These are phyloP conservation scores for Drosophila neotestacea DNA, from an alignment of 2,888 invertebrate genomes.

Conservation along the genomic window DNA sequence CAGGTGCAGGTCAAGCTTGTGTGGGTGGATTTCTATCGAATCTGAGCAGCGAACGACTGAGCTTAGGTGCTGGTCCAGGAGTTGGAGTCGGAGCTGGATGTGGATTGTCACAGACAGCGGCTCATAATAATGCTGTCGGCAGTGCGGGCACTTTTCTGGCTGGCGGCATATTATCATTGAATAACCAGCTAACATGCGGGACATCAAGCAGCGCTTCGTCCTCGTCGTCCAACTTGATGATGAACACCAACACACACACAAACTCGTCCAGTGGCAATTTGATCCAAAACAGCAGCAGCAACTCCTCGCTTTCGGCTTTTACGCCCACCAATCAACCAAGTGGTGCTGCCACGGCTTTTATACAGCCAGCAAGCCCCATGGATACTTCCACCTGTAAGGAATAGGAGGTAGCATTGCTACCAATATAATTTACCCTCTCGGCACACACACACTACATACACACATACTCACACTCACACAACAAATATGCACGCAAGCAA, in stretches of 20 bases:
- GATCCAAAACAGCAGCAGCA: slow-evolving; percentile 77
- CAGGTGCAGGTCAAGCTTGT: slow-evolving; percentile 50
- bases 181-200: slow-evolving; percentile 45
- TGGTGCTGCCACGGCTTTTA: slow-evolving; percentile 81
- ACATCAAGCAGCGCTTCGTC: slow-evolving; percentile 66
- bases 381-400: slow-evolving; percentile 89
- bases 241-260: slow-evolving; percentile 71
- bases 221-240: slow-evolving; percentile 76
- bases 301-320: slow-evolving; percentile 82
- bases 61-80: slow-evolving; percentile 47
- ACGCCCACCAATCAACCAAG: slow-evolving; percentile 82
- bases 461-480: slow-evolving; percentile 25
- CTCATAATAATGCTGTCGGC: slow-evolving; percentile 22
- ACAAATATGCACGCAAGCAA: slow-evolving; percentile 52
- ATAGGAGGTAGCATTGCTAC: slow-evolving; percentile 77
- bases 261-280: slow-evolving; percentile 83
- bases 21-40: slow-evolving; percentile 74
- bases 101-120: slow-evolving; percentile 22
- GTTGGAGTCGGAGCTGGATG: background rate
- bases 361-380: slow-evolving; percentile 91
- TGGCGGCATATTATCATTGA: slow-evolving; percentile 64
- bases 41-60: slow-evolving; percentile 77
- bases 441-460: slow-evolving; percentile 19
- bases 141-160: slow-evolving; percentile 63
- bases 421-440: background rate